phyloP scores from a whole-genome alignment of 2,888 invertebrate genomes.

The Torymus auratus region DNA sequence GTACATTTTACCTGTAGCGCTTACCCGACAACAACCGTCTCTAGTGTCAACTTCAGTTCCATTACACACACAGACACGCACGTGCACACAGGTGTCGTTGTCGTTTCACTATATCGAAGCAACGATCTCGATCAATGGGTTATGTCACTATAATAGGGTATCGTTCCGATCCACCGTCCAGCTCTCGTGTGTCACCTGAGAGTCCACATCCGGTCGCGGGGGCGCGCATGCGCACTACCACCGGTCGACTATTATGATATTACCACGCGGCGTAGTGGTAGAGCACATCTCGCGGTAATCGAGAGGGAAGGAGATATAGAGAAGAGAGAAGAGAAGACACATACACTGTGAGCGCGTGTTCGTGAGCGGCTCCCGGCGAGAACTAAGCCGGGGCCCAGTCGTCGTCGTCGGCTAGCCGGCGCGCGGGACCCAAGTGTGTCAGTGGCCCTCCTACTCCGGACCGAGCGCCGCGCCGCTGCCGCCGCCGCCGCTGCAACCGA shows the following conservation, averaged over 20 bases:
- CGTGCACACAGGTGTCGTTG: not conserved
- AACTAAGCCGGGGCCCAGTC: slow-evolving; percentile 71
- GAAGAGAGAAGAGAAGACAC: slow-evolving; percentile 10
- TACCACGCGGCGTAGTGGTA: too few relatives aligned
- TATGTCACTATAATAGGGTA: too few relatives aligned
- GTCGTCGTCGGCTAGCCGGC: slow-evolving; percentile 26
- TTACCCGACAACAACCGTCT: slow-evolving; percentile 21
- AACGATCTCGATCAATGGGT: too few relatives aligned
- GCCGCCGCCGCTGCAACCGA: slow-evolving; percentile 63
- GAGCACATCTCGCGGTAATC: too few relatives aligned
- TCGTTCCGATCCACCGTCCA: slow-evolving; percentile 19
- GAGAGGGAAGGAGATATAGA: not conserved
- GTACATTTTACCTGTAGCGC: slow-evolving; percentile 62
- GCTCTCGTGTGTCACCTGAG: slow-evolving; percentile 1
- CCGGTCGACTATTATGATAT: not conserved
- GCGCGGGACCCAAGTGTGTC: slow-evolving; percentile 72
- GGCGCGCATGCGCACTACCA: slow-evolving; percentile 1
- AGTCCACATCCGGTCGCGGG: slow-evolving; percentile 31
- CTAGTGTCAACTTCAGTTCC: slow-evolving; percentile 33
- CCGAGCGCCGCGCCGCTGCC: not conserved
- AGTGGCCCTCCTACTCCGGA: slow-evolving; percentile 75
- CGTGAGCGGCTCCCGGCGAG: slow-evolving; percentile 66
- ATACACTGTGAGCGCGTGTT: slow-evolving; percentile 64
- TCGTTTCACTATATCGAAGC: too few relatives aligned
- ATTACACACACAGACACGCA: slow-evolving; percentile 49